A percentile compares a stretch with the other conserved stretches of the same genome.
Conservation (phyloP, 2,888 invertebrate genomes). For the Nemapogon koenigi region DNA sequence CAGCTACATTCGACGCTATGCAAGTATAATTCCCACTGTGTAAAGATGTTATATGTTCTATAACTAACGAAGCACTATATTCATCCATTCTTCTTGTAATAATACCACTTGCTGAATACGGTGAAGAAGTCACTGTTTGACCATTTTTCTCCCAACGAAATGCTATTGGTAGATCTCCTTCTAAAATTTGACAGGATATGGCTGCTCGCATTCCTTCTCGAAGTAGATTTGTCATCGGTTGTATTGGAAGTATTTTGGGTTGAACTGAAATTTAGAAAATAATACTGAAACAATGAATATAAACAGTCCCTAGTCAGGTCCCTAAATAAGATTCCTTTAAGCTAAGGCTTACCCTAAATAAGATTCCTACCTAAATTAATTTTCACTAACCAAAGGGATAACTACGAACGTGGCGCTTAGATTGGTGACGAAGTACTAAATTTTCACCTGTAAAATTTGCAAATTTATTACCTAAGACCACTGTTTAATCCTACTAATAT, state of each 20-base stretch:
- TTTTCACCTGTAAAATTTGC: too few species aligned
- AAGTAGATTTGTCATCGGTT: slow-evolving; percentile 79
- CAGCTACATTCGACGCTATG: slow-evolving; percentile 87
- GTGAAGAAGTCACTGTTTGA: slow-evolving; percentile 73
- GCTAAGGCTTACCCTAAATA: too few species aligned
- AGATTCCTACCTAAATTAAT: too few species aligned
- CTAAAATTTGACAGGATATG: slow-evolving; percentile 88
- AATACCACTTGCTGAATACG: slow-evolving; percentile 56
- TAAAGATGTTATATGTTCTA: slow-evolving; percentile 83
- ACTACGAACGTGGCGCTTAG: too few species aligned
- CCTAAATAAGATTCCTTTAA: too few species aligned
- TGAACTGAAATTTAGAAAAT: slow-evolving; percentile 65
- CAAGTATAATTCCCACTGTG: slow-evolving; percentile 94
- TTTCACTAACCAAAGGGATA: too few species aligned
- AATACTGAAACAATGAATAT: too few species aligned
- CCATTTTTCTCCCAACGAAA: slow-evolving; percentile 93
- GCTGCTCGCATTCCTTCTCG: slow-evolving; percentile 88
- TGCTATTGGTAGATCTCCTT: slow-evolving; percentile 90
- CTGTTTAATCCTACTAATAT: too few species aligned
- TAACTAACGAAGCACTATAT: slow-evolving; percentile 84
- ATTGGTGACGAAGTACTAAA: too few species aligned
- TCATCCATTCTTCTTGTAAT: slow-evolving; percentile 73
- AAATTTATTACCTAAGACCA: too few species aligned
- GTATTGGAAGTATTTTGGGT: slow-evolving; percentile 84
- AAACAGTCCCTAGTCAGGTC: too few species aligned